Evolutionary conservation across 2,888 invertebrate genomes (phyloP).

Genomic region (Nemurella pictetii): DNA sequence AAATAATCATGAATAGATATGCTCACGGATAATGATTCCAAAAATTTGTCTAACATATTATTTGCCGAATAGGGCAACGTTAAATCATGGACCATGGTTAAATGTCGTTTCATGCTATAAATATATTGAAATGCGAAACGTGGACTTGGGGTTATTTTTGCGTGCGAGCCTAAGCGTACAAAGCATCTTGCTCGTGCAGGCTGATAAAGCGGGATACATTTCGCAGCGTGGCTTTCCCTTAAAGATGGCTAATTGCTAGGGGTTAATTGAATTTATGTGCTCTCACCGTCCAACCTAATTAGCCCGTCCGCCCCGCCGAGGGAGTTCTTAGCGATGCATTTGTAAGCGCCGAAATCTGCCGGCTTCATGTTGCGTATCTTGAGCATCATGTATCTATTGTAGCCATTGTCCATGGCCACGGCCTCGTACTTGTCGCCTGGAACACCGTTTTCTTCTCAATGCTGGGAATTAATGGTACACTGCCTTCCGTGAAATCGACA

Average conservation of each 20-base stretch:
- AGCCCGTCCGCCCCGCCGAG: conserved; percentile 87
- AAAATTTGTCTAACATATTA: not conserved
- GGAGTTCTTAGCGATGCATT: conserved; percentile 90
- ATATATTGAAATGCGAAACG: too few relatives aligned
- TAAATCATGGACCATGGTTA: too few relatives aligned
- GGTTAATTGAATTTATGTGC: not conserved
- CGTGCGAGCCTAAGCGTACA: not conserved
- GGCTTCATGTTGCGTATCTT: conserved; percentile 80
- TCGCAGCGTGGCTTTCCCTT: not conserved
- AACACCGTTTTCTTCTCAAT: conserved; percentile 44
- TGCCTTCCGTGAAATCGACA: not conserved
- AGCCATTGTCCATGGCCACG: conserved; percentile 78
- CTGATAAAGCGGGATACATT: conserved; percentile 6
- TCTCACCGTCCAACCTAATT: conserved; percentile 84
- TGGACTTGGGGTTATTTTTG: not conserved
- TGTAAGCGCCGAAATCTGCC: conserved; percentile 84
- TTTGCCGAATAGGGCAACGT: too few relatives aligned
- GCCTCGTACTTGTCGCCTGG: conserved; percentile 88
- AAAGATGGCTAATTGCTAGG: conserved; percentile 11
- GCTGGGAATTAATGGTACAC: not conserved
- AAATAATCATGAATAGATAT: conserved; percentile 28
- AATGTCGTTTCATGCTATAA: not conserved
- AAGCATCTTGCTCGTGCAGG: not conserved
- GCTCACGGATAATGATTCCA: not conserved
- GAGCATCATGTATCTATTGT: conserved; percentile 89